Evolutionary conservation across 1,140 invertebrate genomes (phyloP), one percentile per base, ranked within the genome.

Genomic region (Euglossa dilemma): DNA sequence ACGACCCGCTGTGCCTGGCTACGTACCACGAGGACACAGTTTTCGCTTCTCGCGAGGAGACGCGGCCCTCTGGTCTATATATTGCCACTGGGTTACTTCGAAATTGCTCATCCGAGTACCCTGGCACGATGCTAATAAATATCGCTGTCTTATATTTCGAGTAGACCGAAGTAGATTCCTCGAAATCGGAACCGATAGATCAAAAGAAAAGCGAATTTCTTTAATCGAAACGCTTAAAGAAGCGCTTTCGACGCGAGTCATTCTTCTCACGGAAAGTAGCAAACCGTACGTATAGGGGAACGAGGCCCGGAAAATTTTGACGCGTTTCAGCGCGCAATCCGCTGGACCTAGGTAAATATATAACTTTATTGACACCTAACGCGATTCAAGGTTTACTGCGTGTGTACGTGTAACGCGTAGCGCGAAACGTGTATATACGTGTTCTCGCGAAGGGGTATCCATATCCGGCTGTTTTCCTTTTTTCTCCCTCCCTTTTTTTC

Each of bases 381-480:
- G 76, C 12, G 54, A 59, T 50, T 57, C 20, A 54, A 75, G 25
- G 47, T 75, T 47, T 36, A 54, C 52, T n/a, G 6, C 28, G 12
- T 23, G 25, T 6, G 14, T 12, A 28, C n/a, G 14, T 57, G 18
- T 57, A 50, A 75, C 18, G 79, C n/a, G 14, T 47, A 36, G 36
- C 59, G 8, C 12, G 59, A n/a, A 45, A 47, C n/a, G 18, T 16
- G 50, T 50, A 20, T 75, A 75, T n/a, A n/a, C n/a, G n/a, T 36
- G 14, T 56, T 66, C 61, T 66, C 36, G 72, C 47, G 75, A 47
- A 64, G 25, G 25, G n/a, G 43, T 75, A 74, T 74, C 66, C 79
- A 73, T 54, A 74, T 9, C n/a, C 20, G 78, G 11, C 57, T 54
- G 54, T 5, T 50, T 43, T 70, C 70, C 70, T 70, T 45, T 54